Evolutionary conservation across 2,797 vertebrate species (phyloP).

Genomic region (Ciconia nigra): DNA sequence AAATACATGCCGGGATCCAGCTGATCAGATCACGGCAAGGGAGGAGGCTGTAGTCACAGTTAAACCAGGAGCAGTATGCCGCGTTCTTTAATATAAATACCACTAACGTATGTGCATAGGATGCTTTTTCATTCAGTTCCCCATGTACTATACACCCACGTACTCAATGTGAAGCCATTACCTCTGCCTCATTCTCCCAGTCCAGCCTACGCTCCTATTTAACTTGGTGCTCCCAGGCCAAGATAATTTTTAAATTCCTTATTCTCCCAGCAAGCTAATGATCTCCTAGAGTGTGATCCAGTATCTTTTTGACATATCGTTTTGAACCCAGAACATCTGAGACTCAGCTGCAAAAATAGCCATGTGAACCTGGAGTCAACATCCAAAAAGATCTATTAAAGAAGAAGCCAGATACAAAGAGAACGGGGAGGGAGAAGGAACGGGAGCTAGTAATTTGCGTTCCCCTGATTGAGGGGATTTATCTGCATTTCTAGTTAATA

Average conservation of each 20-base stretch:
- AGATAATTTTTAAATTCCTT: not conserved
- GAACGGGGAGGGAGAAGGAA: not conserved
- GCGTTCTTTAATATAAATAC: not conserved
- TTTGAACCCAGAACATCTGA: not conserved
- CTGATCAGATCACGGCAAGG: not conserved
- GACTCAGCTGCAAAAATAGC: not conserved
- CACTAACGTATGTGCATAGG: not conserved
- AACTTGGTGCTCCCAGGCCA: not conserved
- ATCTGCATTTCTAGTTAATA: constrained; percentile 54
- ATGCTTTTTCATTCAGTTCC: not conserved
- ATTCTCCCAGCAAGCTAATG: not conserved
- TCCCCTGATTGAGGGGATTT: not conserved
- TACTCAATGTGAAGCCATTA: not conserved
- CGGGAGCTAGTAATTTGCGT: not conserved
- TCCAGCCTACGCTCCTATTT: not conserved
- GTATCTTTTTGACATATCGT: not conserved
- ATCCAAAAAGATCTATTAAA: not conserved
- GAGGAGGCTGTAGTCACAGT: not conserved
- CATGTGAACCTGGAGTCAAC: not conserved
- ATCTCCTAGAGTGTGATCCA: not conserved
- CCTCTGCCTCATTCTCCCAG: not conserved
- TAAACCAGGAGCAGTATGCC: not conserved
- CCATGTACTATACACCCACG: not conserved
- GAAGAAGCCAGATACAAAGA: not conserved
- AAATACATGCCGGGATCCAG: not conserved